Percentiles rank a stretch among this genome's conserved stretches.
These are phyloP conservation scores for Eremophila alpestris DNA, from an alignment of 2,797 vertebrate genomes.

Conservation along the genomic window DNA sequence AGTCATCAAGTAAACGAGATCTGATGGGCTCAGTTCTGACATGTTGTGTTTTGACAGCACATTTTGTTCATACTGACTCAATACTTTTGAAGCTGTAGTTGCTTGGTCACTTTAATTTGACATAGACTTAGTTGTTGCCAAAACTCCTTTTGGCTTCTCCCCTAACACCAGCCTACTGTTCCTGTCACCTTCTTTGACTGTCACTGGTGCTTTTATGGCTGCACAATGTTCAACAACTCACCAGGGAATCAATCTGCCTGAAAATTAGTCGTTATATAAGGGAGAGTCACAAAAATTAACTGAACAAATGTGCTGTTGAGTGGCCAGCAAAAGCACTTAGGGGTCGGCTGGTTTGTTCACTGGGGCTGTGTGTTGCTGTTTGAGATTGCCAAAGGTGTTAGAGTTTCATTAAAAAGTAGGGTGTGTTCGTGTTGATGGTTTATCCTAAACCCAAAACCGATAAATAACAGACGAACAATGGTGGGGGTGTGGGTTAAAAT, in stretches of 20 bases:
- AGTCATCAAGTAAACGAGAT: slow-evolving; percentile 51
- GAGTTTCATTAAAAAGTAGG: background rate
- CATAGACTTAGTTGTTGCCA: slow-evolving; percentile 34
- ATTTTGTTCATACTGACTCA: slow-evolving; percentile 66
- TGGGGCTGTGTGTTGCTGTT: background rate
- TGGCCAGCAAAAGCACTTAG: background rate
- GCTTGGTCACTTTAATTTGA: slow-evolving; percentile 66
- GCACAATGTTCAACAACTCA: slow-evolving; percentile 51
- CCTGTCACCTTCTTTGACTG: slow-evolving; percentile 59
- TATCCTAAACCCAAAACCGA: background rate
- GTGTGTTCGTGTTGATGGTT: background rate
- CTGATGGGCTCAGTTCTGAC: slow-evolving; percentile 55
- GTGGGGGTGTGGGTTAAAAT: background rate
- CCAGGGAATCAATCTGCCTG: slow-evolving; percentile 51
- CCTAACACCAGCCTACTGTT: slow-evolving; percentile 59
- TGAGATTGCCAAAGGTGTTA: background rate
- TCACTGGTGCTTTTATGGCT: slow-evolving; percentile 54
- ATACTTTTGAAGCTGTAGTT: slow-evolving; percentile 55
- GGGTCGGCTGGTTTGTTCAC: background rate
- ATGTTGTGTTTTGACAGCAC: slow-evolving; percentile 64
- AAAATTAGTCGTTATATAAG: slow-evolving; percentile 35
- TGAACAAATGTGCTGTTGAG: slow-evolving; percentile 13
- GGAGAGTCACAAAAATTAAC: slow-evolving; percentile 21
- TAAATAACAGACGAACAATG: background rate
- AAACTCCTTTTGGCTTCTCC: slow-evolving; percentile 65